Percentiles rank a stretch among this genome's conserved stretches.
Conservation (phyloP, 1,140 invertebrate genomes). For the Drosophila burlai region DNA sequence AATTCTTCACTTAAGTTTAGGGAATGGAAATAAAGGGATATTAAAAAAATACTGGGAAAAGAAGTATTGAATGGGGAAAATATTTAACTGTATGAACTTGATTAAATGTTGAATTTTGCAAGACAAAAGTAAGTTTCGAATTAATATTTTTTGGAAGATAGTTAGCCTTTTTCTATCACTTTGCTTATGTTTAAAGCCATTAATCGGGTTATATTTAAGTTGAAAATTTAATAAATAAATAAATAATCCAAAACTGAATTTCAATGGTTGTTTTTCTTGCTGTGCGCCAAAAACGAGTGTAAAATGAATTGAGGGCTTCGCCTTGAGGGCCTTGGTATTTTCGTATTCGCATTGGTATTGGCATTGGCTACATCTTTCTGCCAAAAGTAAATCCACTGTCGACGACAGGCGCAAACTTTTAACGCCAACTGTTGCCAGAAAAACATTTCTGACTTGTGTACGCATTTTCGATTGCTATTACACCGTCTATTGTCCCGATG, state of each 20-base stretch:
- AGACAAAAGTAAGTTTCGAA: not conserved
- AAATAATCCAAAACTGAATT: not conserved
- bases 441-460: slow-evolving; percentile 50
- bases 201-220: too few relatives aligned
- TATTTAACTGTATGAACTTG: not conserved
- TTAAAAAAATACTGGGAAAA: not conserved
- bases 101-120: not conserved
- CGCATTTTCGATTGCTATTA: slow-evolving; percentile 69
- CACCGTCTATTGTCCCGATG: slow-evolving; percentile 48
- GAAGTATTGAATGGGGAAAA: not conserved
- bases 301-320: slow-evolving; percentile 59
- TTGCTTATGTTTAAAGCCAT: not conserved
- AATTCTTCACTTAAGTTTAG: not conserved
- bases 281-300: slow-evolving; percentile 15
- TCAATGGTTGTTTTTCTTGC: slow-evolving; percentile 9
- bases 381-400: slow-evolving; percentile 56
- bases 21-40: not conserved
- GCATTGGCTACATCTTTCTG: slow-evolving; percentile 64
- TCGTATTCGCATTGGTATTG: slow-evolving; percentile 29
- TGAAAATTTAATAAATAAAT: not conserved
- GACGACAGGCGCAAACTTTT: slow-evolving; percentile 64
- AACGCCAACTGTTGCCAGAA: slow-evolving; percentile 76
- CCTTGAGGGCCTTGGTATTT: slow-evolving; percentile 24
- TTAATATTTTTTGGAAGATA: too few relatives aligned
- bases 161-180: too few relatives aligned